phyloP scores from a whole-genome alignment of 2,888 invertebrate species.

The Habroteleia sp. region DNA sequence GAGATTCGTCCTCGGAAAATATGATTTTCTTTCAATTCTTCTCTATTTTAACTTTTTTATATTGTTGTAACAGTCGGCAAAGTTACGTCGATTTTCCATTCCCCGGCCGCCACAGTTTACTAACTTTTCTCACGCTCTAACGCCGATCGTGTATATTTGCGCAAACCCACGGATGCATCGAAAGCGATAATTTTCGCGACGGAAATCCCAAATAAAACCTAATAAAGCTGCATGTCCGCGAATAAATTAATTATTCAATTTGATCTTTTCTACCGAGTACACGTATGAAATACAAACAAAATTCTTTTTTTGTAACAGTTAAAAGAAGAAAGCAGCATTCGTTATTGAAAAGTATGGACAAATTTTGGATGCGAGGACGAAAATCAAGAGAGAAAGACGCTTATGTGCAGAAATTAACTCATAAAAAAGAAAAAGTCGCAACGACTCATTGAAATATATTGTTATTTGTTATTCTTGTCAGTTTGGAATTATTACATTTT shows the following conservation, averaged over 20 bases:
- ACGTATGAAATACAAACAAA: background rate
- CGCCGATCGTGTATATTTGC: slow-evolving; percentile 1
- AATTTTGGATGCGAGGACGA: no score
- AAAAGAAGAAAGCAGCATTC: no score
- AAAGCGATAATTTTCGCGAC: slow-evolving; percentile 7
- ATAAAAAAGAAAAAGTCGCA: no score
- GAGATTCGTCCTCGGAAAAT: slow-evolving; percentile 36
- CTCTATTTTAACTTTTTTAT: slow-evolving; percentile 53
- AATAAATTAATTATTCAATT: slow-evolving; percentile 16
- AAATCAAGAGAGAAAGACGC: no score
- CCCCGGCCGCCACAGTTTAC: slow-evolving; percentile 15
- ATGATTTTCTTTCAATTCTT: slow-evolving; percentile 54
- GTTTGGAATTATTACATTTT: no score
- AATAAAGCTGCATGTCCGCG: background rate
- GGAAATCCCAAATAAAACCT: background rate
- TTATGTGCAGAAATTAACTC: no score
- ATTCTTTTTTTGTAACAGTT: no score
- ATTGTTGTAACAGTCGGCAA: slow-evolving; percentile 24
- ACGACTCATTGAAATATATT: no score
- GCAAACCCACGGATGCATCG: slow-evolving; percentile 5
- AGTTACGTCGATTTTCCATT: slow-evolving; percentile 30
- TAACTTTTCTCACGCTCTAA: slow-evolving; percentile 30
- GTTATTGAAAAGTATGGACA: no score
- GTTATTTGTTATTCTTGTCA: no score
- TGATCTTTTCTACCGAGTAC: no score